phyloP scores from a whole-genome alignment of 2,113 vertebrate genomes.

The Rhinoderma darwinii region DNA sequence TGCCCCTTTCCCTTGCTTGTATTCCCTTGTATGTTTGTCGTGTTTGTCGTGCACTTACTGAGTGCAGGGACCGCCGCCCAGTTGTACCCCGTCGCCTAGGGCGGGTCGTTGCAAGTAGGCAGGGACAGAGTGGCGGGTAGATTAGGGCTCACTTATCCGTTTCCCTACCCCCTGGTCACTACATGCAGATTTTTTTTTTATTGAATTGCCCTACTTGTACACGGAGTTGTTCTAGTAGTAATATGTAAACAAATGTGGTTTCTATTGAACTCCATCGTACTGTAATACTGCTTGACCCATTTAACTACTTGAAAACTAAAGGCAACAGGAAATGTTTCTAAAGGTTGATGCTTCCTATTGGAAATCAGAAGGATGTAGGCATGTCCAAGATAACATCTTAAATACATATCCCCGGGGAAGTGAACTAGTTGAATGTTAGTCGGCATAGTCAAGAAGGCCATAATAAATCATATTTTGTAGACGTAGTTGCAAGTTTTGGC shows the following conservation, averaged over 20 bases:
- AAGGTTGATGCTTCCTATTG: constrained; percentile 30
- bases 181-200: too few species aligned
- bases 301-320: not conserved
- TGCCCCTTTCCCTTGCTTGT: too few species aligned
- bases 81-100: too few species aligned
- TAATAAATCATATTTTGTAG: not conserved
- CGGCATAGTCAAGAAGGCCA: not conserved
- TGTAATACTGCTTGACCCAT: not conserved
- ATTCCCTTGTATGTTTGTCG: too few species aligned
- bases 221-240: not conserved
- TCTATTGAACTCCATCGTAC: not conserved
- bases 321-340: constrained; percentile 13
- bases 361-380: constrained; percentile 10
- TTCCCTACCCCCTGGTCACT: too few species aligned
- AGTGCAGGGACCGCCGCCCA: too few species aligned
- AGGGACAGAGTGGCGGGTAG: too few species aligned
- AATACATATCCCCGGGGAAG: constrained; percentile 24
- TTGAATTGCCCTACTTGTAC: too few species aligned
- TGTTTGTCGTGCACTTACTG: too few species aligned
- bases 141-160: too few species aligned
- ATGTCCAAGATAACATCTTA: constrained; percentile 39
- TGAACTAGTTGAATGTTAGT: not conserved
- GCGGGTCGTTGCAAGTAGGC: too few species aligned
- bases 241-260: not conserved
- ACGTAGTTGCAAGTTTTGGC: constrained; percentile 1